Evolutionary conservation across 64 coral and sea anemone species (phyloP).

Genomic region (Pachyseris speciosa): DNA sequence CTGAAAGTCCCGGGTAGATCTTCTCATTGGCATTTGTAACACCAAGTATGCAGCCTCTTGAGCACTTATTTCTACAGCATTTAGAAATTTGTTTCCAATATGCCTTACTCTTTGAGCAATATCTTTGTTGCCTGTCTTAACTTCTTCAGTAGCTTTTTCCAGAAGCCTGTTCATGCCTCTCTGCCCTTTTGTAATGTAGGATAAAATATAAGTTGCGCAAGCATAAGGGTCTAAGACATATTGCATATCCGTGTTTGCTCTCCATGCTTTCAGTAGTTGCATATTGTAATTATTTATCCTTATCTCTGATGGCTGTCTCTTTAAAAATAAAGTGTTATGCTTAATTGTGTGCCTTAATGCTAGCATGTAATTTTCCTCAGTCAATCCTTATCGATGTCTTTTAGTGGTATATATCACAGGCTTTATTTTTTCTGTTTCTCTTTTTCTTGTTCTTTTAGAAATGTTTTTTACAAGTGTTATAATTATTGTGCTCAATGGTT

Average conservation of each 20-base stretch:
- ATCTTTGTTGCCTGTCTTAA: neutral
- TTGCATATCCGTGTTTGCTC: too few species aligned
- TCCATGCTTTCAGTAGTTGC: constrained; percentile 22
- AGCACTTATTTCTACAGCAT: constrained; percentile 73
- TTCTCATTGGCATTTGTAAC: constrained; percentile 51
- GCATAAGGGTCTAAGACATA: too few species aligned
- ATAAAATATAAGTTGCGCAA: too few species aligned
- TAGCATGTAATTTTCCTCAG: constrained; percentile 28
- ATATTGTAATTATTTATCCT: constrained; percentile 70
- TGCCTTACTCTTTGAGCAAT: neutral
- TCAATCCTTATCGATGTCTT: too few species aligned
- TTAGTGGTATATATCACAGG: too few species aligned
- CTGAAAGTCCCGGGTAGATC: constrained; percentile 49
- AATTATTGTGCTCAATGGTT: too few species aligned
- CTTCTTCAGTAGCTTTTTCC: constrained; percentile 48
- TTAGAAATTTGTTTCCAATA: constrained; percentile 53
- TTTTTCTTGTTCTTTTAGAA: too few species aligned
- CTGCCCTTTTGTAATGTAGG: constrained; percentile 20
- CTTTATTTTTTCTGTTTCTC: too few species aligned
- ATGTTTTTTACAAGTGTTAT: too few species aligned
- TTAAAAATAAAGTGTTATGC: constrained; percentile 16
- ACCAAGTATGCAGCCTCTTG: constrained; percentile 72
- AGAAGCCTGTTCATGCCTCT: constrained; percentile 52
- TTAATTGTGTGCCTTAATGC: constrained; percentile 40
- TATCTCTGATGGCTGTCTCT: constrained; percentile 50